Evolutionary conservation across 2,888 invertebrate species (phyloP).

Genomic region (Andrena flavipes): DNA sequence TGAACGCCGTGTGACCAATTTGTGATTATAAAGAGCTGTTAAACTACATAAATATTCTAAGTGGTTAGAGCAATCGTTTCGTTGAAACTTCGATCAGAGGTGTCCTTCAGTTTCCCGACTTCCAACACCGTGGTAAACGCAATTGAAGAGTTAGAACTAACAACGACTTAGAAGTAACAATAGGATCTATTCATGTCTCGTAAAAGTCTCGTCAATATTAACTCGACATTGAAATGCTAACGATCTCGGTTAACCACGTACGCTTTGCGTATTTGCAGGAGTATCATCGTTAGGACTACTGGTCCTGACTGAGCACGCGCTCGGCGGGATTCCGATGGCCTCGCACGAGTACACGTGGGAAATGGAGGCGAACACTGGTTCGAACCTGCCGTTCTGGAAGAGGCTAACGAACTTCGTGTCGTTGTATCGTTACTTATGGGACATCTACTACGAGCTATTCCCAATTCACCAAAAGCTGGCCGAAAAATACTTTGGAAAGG

Average conservation of each 20-base stretch:
- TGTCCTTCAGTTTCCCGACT: too few species aligned
- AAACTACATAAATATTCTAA: too few species aligned
- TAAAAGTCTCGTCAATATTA: background rate
- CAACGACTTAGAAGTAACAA: too few species aligned
- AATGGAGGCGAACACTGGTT: conserved; percentile 47
- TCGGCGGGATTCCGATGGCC: conserved; percentile 62
- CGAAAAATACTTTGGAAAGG: conserved; percentile 49
- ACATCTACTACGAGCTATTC: accelerated
- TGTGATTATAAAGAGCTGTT: too few species aligned
- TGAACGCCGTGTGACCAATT: too few species aligned
- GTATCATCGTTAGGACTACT: background rate
- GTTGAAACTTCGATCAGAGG: too few species aligned
- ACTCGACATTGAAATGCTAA: background rate
- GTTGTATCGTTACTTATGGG: conserved; percentile 2
- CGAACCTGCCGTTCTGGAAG: conserved; percentile 59
- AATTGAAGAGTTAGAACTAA: too few species aligned
- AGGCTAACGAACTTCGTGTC: conserved; percentile 60
- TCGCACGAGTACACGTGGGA: conserved; percentile 73
- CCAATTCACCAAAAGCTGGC: conserved; percentile 17
- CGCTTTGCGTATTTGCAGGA: conserved; percentile 1
- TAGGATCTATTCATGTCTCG: background rate
- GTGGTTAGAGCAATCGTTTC: too few species aligned
- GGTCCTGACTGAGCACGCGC: conserved; percentile 6
- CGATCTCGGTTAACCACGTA: background rate
- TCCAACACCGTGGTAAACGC: too few species aligned